Evolutionary conservation across 2,888 invertebrate species (phyloP).

Genomic region (Zygogramma bicolorata): DNA sequence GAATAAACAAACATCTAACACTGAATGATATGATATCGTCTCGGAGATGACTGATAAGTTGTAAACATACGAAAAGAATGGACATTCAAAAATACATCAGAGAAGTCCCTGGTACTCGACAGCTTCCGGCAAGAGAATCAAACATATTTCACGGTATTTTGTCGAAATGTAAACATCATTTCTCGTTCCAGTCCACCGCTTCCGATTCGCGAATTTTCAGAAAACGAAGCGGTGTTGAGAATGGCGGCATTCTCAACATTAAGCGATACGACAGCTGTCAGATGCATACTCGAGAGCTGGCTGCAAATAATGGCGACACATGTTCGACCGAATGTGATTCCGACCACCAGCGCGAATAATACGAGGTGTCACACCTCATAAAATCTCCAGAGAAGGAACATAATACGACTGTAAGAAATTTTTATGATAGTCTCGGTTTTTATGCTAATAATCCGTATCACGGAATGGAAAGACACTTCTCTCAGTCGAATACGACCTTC

Average conservation of each 20-base stretch:
- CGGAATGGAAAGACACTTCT: too few relatives aligned
- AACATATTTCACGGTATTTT: not conserved
- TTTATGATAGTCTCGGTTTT: constrained; percentile 62
- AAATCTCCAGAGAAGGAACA: constrained; percentile 62
- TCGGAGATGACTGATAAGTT: too few relatives aligned
- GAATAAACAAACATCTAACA: too few relatives aligned
- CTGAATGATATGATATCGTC: too few relatives aligned
- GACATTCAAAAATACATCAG: too few relatives aligned
- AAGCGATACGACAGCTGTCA: constrained; percentile 67
- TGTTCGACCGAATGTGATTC: constrained; percentile 60
- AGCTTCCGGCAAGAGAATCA: not conserved
- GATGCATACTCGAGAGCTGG: constrained; percentile 63
- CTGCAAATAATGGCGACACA: constrained; percentile 67
- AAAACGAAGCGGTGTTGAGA: not conserved
- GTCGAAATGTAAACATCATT: not conserved
- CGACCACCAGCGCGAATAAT: constrained; percentile 62
- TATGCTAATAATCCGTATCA: too few relatives aligned
- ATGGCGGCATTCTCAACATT: constrained; percentile 18
- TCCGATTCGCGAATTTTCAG: not conserved
- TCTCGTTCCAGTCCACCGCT: not conserved
- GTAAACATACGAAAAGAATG: too few relatives aligned
- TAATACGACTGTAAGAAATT: constrained; percentile 65
- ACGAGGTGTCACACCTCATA: constrained; percentile 65
- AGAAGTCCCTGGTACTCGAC: not conserved
- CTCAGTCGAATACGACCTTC: too few relatives aligned